Percentiles rank a stretch among this genome's conserved stretches.
phyloP scores from a whole-genome alignment of 2,797 vertebrate species.

The Tragopan temminckii region DNA sequence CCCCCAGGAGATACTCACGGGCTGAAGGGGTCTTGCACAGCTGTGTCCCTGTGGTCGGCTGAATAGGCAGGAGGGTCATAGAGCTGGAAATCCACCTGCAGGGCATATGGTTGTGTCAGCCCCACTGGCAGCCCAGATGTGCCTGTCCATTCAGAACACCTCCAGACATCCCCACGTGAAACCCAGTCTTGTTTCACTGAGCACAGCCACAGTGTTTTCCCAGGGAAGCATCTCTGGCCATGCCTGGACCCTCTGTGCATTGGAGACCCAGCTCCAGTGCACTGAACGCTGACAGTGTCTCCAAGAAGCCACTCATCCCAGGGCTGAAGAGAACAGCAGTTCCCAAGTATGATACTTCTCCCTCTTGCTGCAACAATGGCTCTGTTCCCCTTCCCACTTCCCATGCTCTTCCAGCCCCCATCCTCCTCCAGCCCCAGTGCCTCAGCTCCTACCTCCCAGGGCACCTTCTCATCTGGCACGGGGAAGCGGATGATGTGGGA shows the following conservation, averaged over 20 bases:
- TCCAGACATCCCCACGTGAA: too few relatives aligned
- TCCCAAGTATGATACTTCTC: neutral
- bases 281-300: neutral
- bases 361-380: accelerated
- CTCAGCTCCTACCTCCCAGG: constrained; percentile 89
- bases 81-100: constrained; percentile 86
- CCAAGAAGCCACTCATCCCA: neutral
- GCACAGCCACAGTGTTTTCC: neutral
- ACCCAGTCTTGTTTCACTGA: neutral
- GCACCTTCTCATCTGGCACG: constrained; percentile 95
- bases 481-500: constrained; percentile 87
- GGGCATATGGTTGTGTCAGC: accelerated
- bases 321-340: neutral
- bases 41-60: constrained; percentile 71
- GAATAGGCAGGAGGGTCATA: constrained; percentile 85
- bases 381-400: neutral
- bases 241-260: neutral
- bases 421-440: neutral
- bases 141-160: too few relatives aligned
- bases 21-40: constrained; percentile 65
- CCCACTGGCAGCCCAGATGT: neutral
- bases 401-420: accelerated
- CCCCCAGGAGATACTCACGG: constrained; percentile 62
- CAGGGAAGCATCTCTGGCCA: neutral
- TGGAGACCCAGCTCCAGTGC: neutral